Base-by-base conservation (phyloP, 2,888 invertebrate species). In the Apotomis turbidana region DNA sequence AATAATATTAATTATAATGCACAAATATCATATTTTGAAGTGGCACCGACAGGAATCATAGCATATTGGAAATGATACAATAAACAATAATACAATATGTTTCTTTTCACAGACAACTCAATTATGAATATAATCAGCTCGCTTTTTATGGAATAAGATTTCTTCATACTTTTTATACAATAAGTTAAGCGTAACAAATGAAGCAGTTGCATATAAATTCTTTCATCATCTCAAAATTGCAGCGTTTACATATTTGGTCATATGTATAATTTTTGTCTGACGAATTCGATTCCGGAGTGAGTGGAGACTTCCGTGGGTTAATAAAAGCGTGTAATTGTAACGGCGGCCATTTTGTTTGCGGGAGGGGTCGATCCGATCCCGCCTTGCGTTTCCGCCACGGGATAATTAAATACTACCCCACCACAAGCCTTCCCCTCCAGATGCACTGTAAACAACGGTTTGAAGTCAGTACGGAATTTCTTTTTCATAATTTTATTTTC, bases 331-430 rank as follows among this genome's bases (percentile, higher is more conserved):
- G 86, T 90, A 88, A 92, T 90, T 91, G 90, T 90, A 86, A 86
- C 83, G 85, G 87, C 92, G 84, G 93, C 93, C 93, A 93, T 93
- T 91, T 93, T 93, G 90, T 85, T 84, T 80, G 84, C 91, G 90
- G 93, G 93, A 88, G 91, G 93, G 93, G 92, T 92, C 91, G 91
- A 82, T 79, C 76, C 83, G 91, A 91, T 87, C 90, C 93, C 93
- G 93, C 93, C 93, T 92, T 78, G 85, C 86, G 82, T 89, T 92
- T 92, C 93, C 93, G 91, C 87, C 75, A 84, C 83, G 79, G 89
- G 85, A 91, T 91, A 93, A 92, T 93, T 93, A 93, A 91, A 90
- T 90, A 88, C 88, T 88, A 88, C 91, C 91, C 92, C 90, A 90
- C 92, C 85, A 88, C 83, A 80, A 79, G 78, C 79, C 82, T 87